phyloP scores from a whole-genome alignment of 2,888 invertebrate species.

The Iselma pallidipennis region DNA sequence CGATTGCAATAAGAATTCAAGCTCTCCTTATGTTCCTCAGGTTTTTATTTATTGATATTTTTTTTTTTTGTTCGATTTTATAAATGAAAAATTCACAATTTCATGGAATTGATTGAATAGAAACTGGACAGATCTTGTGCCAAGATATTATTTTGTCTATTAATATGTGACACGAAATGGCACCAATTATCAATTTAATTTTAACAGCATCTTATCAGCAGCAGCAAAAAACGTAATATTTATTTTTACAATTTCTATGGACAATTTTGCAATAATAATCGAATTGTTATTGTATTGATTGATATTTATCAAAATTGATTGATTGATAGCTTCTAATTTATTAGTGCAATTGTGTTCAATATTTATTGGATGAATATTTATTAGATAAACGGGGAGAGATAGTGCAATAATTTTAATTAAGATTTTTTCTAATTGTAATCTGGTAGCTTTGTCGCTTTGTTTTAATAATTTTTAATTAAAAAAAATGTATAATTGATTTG shows the following conservation, averaged over 20 bases:
- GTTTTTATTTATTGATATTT: slow-evolving; percentile 14
- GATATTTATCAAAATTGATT: background rate
- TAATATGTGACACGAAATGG: too few species aligned
- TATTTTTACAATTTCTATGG: background rate
- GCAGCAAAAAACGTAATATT: too few species aligned
- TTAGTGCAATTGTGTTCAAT: too few species aligned
- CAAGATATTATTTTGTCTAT: too few species aligned
- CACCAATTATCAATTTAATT: background rate
- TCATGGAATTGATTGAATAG: background rate
- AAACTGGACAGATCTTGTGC: background rate
- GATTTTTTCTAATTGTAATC: too few species aligned
- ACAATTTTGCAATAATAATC: background rate
- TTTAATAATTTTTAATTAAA: slow-evolving; percentile 6
- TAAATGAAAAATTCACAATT: background rate
- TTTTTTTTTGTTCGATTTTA: background rate
- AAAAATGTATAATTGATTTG: slow-evolving; percentile 6
- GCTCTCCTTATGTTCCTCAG: slow-evolving; percentile 15
- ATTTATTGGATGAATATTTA: background rate
- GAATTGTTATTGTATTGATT: too few species aligned
- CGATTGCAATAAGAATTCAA: slow-evolving; percentile 41
- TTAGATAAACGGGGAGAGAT: background rate
- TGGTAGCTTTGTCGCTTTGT: background rate
- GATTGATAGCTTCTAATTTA: background rate
- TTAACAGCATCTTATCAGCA: too few species aligned
- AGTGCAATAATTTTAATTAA: background rate